Conservation (phyloP, 2,113 vertebrate genomes). For the Siniperca chuatsi region DNA sequence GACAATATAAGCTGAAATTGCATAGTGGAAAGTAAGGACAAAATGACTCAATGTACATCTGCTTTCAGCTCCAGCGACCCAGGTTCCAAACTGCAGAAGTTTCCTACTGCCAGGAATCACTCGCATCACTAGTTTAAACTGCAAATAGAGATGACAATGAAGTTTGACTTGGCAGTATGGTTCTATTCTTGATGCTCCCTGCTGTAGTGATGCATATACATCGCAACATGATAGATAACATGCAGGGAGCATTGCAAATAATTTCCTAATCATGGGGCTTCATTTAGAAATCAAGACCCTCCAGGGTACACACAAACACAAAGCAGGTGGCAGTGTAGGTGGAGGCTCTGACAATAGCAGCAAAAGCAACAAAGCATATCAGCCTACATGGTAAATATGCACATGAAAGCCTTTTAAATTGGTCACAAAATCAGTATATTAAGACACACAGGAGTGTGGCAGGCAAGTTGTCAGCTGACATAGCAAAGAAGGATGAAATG, state of each 20-base stretch:
- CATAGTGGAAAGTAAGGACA: neutral
- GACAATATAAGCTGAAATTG: neutral
- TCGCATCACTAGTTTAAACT: constrained; percentile 24
- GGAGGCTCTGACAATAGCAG: constrained; percentile 33
- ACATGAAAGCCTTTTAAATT: neutral
- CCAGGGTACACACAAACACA: constrained; percentile 29
- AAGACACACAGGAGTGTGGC: neutral
- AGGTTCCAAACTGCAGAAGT: constrained; percentile 9
- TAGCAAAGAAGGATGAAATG: neutral
- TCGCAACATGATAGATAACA: neutral
- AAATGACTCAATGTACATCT: neutral
- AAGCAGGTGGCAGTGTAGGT: constrained; percentile 46
- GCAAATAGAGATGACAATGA: constrained; percentile 6
- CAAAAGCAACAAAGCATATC: constrained; percentile 20
- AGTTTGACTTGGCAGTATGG: neutral
- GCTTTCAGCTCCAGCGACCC: neutral
- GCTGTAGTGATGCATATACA: constrained; percentile 16
- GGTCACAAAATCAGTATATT: neutral
- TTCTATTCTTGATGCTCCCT: constrained; percentile 2
- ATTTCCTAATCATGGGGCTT: neutral
- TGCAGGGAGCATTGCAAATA: neutral
- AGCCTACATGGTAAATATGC: neutral
- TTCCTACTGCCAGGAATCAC: constrained; percentile 14
- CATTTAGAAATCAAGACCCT: constrained; percentile 35
- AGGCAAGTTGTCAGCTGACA: constrained; percentile 4